These are phyloP conservation scores for Sialis fuliginosa DNA, from an alignment of 2,888 invertebrate genomes.

Conservation along the genomic window DNA sequence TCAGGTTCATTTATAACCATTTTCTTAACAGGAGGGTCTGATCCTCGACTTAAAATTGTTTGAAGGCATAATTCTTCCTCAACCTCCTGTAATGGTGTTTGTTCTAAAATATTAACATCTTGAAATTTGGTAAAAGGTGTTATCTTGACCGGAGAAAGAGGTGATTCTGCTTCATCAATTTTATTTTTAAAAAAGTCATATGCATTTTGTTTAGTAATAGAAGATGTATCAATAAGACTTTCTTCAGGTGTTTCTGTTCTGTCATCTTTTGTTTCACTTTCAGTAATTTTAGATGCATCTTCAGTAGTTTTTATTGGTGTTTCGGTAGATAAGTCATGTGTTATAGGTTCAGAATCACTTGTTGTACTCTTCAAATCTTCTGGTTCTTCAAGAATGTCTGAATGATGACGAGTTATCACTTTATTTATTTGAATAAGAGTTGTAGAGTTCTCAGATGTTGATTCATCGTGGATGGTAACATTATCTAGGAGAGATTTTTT, in stretches of 20 bases:
- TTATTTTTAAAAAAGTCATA: slow-evolving; percentile 47
- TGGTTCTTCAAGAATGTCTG: too few species aligned
- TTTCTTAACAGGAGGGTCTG: background rate
- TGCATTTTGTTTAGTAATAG: slow-evolving; percentile 44
- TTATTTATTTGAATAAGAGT: too few species aligned
- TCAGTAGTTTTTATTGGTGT: too few species aligned
- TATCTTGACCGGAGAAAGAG: slow-evolving; percentile 20
- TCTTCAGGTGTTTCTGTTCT: slow-evolving; percentile 13
- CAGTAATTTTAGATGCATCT: background rate
- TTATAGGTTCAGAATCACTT: too few species aligned
- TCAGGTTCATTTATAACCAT: slow-evolving; percentile 14
- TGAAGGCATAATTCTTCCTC: background rate
- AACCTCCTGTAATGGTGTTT: slow-evolving; percentile 11
- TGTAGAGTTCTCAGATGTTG: too few species aligned
- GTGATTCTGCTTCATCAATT: slow-evolving; percentile 27
- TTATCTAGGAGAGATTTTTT: too few species aligned
- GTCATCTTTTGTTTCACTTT: background rate
- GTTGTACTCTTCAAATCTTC: too few species aligned
- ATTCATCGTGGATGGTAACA: too few species aligned
- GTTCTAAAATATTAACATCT: slow-evolving; percentile 16
- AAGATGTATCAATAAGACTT: slow-evolving; percentile 31
- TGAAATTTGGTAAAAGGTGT: slow-evolving; percentile 27
- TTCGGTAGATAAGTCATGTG: too few species aligned
- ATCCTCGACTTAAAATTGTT: background rate
- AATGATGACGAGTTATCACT: too few species aligned